Base-by-base conservation (phyloP, 2,113 vertebrate species). In the Melanocharis versteri region DNA sequence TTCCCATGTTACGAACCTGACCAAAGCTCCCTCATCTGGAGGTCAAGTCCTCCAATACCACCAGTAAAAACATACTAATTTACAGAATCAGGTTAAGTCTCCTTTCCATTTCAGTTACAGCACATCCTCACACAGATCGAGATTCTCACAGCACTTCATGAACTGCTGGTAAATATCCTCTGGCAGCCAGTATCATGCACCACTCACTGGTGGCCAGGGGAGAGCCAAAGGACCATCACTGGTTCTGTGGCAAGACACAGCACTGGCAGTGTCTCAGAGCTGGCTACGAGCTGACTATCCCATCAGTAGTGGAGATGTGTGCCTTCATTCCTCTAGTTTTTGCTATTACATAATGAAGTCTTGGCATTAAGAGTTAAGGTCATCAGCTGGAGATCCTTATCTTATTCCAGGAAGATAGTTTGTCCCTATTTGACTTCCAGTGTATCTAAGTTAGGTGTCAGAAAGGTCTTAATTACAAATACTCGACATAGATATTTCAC, bases 361-460 rank as follows among this genome's bases (percentile, higher is more conserved):
- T 65, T 53, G 82, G 75, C 90, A 77, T 69, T 76, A 65, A 58
- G 75, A 83, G 23, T 72, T 64, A 22, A 90, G 85, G 62, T 77
- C 62, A 73, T 47, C 73, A 62, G 71, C 42, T 90, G 58, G 75
- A 90, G 51, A 82, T 85, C 81, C 47, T 45, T 35, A 56, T 48
- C 73, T 76, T n/a, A 70, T 96, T 92, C 54, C 71, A 94, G 54
- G 64, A 90, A 68, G 47, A 64, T 0, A 54, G 44, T 42, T n/a
- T 92, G 85, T 66, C 85, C 85, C 48, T 54, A 10, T 33, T 72
- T 76, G 94, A 96, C 90, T 90, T 81, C 73, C 84, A 94, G 33
- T 16, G 31, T 45, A 64, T 45, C 93, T 95, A 95, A 95, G 91
- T 90, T 31, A 47, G 35, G 68, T 28, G 6, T 51, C 1, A 2